Conservation (phyloP, 2,888 invertebrate species). For the Tribolium freemani region DNA sequence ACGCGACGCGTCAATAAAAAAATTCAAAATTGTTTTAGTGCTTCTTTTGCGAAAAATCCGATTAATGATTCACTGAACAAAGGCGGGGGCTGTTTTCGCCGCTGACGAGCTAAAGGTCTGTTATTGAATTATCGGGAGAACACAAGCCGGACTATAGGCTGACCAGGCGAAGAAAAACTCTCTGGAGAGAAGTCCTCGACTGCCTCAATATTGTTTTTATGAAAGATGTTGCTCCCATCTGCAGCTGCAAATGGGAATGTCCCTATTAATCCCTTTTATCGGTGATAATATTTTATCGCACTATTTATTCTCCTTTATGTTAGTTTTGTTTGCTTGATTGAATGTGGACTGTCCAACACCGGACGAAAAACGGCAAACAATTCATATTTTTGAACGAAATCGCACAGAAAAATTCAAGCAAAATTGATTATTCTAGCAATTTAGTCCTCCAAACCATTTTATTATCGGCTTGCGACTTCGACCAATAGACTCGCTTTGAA, state of each 20-base stretch:
- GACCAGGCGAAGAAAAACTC: conserved; percentile 31
- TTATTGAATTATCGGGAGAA: conserved; percentile 66
- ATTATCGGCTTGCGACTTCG: no score
- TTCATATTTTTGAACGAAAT: no score
- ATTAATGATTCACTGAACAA: conserved; percentile 41
- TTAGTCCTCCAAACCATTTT: no score
- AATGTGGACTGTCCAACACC: neutral
- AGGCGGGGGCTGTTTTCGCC: conserved; percentile 20
- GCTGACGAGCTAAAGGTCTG: conserved; percentile 57
- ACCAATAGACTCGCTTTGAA: no score
- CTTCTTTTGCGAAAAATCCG: conserved; percentile 12
- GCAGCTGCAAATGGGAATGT: conserved; percentile 43
- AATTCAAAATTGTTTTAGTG: conserved; percentile 1
- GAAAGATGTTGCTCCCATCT: conserved; percentile 57
- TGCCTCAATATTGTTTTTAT: conserved; percentile 61
- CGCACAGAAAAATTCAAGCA: no score
- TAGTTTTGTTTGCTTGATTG: neutral
- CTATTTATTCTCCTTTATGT: conserved; percentile 22
- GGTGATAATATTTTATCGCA: conserved; percentile 44
- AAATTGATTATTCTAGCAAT: no score
- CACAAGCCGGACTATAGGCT: conserved; percentile 29
- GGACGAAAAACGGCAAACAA: no score
- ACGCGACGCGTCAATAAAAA: neutral
- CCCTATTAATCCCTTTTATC: conserved; percentile 49
- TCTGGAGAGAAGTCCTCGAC: conserved; percentile 41